Evolutionary conservation across 2,113 vertebrate species (phyloP), one percentile per base, ranked within the genome.

Genomic region (Madoqua kirkii): DNA sequence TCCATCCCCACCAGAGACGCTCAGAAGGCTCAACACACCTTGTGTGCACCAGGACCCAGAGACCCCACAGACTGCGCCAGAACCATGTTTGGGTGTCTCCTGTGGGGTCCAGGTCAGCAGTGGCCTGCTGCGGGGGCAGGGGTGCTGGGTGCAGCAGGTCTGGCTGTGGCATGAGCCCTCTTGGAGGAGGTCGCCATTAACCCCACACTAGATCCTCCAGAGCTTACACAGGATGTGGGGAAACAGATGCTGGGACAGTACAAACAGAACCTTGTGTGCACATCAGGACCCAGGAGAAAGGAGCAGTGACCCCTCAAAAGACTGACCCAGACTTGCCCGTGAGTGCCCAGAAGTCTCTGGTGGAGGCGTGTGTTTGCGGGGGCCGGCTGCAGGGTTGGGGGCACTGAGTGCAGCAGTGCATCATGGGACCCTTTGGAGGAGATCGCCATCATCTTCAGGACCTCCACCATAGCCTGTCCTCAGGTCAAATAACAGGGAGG

Each of bases 371-470:
- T 31, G 62, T n/a, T 2, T 1, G 31, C 1, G 3, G 31, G 4
- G 62, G 31, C 15, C 31, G 4, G 62, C 15, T 9, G 7, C 62
- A 64, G 31, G 15, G 7, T 1, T 2, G 7, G 62, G 62, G 15
- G 15, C 62, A 4, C 31, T 17, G 62, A 64, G 15, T 2, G 15
- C 0, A 9, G 31, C 62, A 8, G 62, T 17, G 31, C 15, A 0
- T n/a, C 7, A 4, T 1, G 62, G 15, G 62, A 2, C 31, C 15
- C 0, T n/a, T 8, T n/a, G 62, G 2, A n/a, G 15, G 7, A n/a
- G 31, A 31, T n/a, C 3, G 0, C 7, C 62, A 8, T 8, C 15
- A 64, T 9, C 31, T n/a, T 64, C 62, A 33, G 7, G 8, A 17
- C 62, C 31, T 33, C 62, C 31, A 64, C 62, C 62, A 64, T 8